Base-by-base conservation (phyloP, 2,113 vertebrate species). In the Megaceryle maxima region DNA sequence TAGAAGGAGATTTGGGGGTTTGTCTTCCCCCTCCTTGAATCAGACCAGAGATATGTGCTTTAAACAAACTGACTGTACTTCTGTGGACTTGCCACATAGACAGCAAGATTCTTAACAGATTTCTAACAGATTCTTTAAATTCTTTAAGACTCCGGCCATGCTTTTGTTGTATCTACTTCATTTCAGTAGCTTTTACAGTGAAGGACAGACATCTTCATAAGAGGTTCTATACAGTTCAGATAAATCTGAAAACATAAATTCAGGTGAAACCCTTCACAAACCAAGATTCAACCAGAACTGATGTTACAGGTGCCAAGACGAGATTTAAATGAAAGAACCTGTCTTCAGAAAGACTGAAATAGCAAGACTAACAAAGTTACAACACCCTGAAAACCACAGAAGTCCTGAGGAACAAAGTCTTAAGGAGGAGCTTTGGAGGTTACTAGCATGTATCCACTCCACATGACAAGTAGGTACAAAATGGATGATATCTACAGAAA, bases 101-200 rank as follows among this genome's bases (percentile, higher is more conserved):
- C n/a, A 77, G 48, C 24, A 75, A 70, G 76, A 88, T 20, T 94
- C 60, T 63, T 92, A 57, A 60, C 24, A 76, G 69, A 78, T 87
- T 87, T 82, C 39, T 57, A 92, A 69, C 43, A 85, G 39, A 95
- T 94, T 91, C 62, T 82, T 88, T 78, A 78, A 67, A 95, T 90
- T 95, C 60, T 84, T 95, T 56, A 91, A 46, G 66, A 35, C 51
- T 51, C 66, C 35, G 28, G 67, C 51, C 60, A 92, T 90, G 51
- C 5, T 91, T 86, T 92, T 79, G 37, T 79, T 92, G 50, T 35
- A 92, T 28, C 76, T 83, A 11, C 73, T 87, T 94, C 31, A 72
- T 59, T 83, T 92, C 72, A 87, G 67, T 20, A 28, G 41, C 39
- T 73, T 82, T 57, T 7, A 55, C 24, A 46, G 19, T 12, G 28